Base-by-base conservation (phyloP, 2,888 invertebrate species). In the Odontomyia ornata region DNA sequence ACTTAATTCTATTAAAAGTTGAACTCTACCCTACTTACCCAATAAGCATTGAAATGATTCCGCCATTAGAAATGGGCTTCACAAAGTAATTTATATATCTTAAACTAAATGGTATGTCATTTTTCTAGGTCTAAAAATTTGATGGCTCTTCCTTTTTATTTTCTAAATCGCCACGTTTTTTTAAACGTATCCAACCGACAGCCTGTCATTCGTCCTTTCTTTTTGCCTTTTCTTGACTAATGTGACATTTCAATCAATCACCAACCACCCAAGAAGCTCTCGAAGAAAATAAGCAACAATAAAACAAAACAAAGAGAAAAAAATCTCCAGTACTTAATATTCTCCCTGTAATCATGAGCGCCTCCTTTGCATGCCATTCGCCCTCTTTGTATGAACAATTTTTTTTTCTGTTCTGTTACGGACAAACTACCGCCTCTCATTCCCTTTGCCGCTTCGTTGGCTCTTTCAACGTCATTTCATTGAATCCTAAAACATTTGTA, bases 181-280 rank as follows among this genome's bases (percentile, higher is more conserved):
- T 57, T 47, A 21, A 21, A n/a, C 43, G 9, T 18, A 11, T 18
- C 23, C 60, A 27, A 36, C 72, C 56, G 72, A 27, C 36, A 25
- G 57, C 21, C 57, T 72, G 56, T 72, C 75, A 75, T 75, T 65
- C 56, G 25, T 62, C 27, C 64, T 46, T 64, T 47, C 28, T 43
- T 64, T 75, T 46, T 52, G 72, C 47, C 67, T 75, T 75, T 75
- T 75, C 75, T 64, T 75, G 64, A 64, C 69, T 76, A 77, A 79
- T 79, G 79, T 79, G 79, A 79, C 79, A 77, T 79, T 79, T 79
- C 79, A 79, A 79, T 79, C 79, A 79, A 79, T 79, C 79, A 79
- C 76, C 47, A 60, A 75, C 73, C 36, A 36, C 73, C 73, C 73
- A 36, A 52, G 64, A 60, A n/a, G 23, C 76, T 64, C 30, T 71